A percentile compares a stretch with the other conserved stretches of the same genome.
Evolutionary conservation across 2,113 vertebrate genomes (phyloP).

Genomic region (Mus spicilegus): DNA sequence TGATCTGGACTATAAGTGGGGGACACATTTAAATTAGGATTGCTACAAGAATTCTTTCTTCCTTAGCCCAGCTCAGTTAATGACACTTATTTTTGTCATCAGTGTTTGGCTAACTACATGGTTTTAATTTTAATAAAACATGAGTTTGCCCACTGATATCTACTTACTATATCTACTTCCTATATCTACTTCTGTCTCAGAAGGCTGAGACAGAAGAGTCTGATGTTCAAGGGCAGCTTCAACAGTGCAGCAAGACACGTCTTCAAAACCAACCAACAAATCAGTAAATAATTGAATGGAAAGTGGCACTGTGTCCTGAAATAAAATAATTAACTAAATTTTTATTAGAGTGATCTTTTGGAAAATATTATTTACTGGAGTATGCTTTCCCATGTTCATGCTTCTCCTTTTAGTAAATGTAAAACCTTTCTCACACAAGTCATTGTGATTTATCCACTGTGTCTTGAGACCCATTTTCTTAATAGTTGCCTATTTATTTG

Average conservation of each 20-base stretch:
- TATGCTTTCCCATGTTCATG: background rate
- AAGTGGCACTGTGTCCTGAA: constrained; percentile 30
- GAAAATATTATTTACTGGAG: constrained; percentile 44
- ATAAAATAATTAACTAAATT: constrained; percentile 26
- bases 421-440: background rate
- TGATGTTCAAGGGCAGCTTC: background rate
- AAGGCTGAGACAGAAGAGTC: background rate
- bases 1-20: rapidly evolving
- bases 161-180: background rate
- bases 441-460: background rate
- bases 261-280: background rate
- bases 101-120: background rate
- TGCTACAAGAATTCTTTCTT: background rate
- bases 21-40: background rate
- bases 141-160: background rate
- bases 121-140: constrained; percentile 32
- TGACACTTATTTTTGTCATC: background rate
- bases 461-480: background rate
- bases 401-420: constrained; percentile 15
- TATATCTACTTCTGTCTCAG: too few relatives aligned
- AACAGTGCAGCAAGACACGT: background rate
- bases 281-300: background rate
- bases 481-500: constrained; percentile 12
- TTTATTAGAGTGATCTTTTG: constrained; percentile 8
- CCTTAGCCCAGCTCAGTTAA: background rate